Percentiles rank a stretch among this genome's conserved stretches.
phyloP scores from a whole-genome alignment of 2,797 vertebrate genomes.

The Hirundo rustica region DNA sequence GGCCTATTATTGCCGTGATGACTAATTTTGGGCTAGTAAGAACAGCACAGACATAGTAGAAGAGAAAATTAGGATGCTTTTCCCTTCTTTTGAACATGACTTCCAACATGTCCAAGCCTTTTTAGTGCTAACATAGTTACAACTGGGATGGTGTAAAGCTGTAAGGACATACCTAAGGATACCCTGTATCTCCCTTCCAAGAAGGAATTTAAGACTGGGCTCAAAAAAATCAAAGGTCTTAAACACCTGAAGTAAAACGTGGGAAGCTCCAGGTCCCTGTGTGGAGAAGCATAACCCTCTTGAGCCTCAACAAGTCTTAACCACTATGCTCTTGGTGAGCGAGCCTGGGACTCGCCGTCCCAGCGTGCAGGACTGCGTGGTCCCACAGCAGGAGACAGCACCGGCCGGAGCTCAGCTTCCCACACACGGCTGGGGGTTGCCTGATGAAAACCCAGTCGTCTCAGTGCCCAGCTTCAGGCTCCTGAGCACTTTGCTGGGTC shows the following conservation, averaged over 20 bases:
- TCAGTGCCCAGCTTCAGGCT: background rate
- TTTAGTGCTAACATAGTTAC: background rate
- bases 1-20: background rate
- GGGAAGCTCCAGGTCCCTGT: background rate
- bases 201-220: background rate
- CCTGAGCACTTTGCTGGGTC: background rate
- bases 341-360: accelerated
- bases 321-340: accelerated
- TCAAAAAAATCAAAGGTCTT: background rate
- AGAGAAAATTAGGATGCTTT: background rate
- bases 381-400: background rate
- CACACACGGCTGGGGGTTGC: accelerated
- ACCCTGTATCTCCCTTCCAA: background rate
- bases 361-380: accelerated
- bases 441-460: background rate
- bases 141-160: background rate
- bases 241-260: background rate
- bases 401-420: accelerated
- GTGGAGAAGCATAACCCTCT: accelerated
- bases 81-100: background rate
- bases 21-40: background rate
- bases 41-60: background rate
- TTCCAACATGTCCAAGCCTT: background rate
- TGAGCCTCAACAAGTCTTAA: background rate
- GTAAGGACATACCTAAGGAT: background rate